phyloP scores from a whole-genome alignment of 2,888 invertebrate species.

The Isoperla grammatica region DNA sequence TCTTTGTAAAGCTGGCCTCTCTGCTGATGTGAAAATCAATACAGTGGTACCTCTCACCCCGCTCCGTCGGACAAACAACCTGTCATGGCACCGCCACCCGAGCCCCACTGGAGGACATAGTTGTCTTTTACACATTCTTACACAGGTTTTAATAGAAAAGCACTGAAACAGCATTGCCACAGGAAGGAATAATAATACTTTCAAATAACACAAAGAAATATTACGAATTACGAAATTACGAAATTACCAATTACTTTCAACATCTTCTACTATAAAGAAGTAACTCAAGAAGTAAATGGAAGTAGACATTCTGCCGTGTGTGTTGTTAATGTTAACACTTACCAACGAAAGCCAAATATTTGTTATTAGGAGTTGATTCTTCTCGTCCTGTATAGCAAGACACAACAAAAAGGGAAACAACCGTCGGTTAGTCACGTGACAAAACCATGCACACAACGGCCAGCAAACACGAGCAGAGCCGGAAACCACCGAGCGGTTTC shows the following conservation, averaged over 20 bases:
- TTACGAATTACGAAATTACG: conserved; percentile 17
- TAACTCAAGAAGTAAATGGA: conserved; percentile 11
- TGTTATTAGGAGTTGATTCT: conserved; percentile 92
- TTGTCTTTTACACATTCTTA: conserved; percentile 13
- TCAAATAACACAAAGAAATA: conserved; percentile 11
- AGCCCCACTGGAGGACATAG: too few species aligned
- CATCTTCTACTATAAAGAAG: conserved; percentile 16
- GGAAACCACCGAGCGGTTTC: conserved; percentile 14
- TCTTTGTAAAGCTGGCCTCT: too few species aligned
- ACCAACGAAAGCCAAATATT: conserved; percentile 94
- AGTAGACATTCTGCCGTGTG: conserved; percentile 30
- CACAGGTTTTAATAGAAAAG: background rate
- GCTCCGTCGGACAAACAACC: too few species aligned
- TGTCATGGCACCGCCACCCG: too few species aligned
- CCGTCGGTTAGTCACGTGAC: conserved; percentile 30
- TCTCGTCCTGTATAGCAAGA: conserved; percentile 79
- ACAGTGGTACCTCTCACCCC: too few species aligned
- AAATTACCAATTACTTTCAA: conserved; percentile 13
- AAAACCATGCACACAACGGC: conserved; percentile 23
- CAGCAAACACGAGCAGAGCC: conserved; percentile 3
- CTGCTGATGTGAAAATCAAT: too few species aligned
- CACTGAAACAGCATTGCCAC: conserved; percentile 20
- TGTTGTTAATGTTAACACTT: conserved; percentile 50
- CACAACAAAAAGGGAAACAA: conserved; percentile 69
- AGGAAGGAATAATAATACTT: conserved; percentile 1